Conservation (phyloP, 2,888 invertebrate species). For the Euproctis similis region DNA sequence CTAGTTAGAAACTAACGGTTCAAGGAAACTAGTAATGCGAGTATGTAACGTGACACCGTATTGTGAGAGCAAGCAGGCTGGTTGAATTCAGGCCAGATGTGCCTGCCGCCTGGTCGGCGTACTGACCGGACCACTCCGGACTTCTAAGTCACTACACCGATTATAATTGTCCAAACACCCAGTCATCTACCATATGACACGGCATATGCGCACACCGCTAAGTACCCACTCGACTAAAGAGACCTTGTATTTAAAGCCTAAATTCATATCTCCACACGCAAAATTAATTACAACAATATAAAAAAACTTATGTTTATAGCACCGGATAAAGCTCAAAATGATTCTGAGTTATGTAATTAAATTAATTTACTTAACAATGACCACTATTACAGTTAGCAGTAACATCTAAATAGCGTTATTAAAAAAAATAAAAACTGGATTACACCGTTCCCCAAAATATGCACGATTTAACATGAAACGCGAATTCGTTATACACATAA, state of each 20-base stretch:
- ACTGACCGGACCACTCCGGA: slow-evolving; percentile 46
- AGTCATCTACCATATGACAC: slow-evolving; percentile 60
- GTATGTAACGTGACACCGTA: slow-evolving; percentile 49
- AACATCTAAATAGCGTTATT: slow-evolving; percentile 68
- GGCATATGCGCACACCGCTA: too few species aligned
- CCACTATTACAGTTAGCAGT: slow-evolving; percentile 47
- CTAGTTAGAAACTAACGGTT: slow-evolving; percentile 43
- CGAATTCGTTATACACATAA: slow-evolving; percentile 73
- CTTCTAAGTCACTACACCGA: slow-evolving; percentile 71
- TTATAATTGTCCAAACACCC: slow-evolving; percentile 53
- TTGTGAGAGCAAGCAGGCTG: slow-evolving; percentile 37
- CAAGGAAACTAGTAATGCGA: slow-evolving; percentile 43
- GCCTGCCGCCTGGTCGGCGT: slow-evolving; percentile 27
- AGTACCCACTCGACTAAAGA: too few species aligned
- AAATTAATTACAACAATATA: too few species aligned
- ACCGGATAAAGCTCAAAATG: too few species aligned
- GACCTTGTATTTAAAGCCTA: too few species aligned
- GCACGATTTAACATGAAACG: slow-evolving; percentile 72
- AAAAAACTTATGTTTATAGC: too few species aligned
- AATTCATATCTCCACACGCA: too few species aligned
- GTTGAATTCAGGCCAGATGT: slow-evolving; percentile 61
- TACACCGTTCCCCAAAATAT: slow-evolving; percentile 54
- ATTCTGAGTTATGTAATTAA: too few species aligned
- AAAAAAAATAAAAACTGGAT: slow-evolving; percentile 60
- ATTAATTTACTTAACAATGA: slow-evolving; percentile 64